Base-by-base conservation (phyloP, 2,797 vertebrate species). In the Sebastiscus albofasciatus region DNA sequence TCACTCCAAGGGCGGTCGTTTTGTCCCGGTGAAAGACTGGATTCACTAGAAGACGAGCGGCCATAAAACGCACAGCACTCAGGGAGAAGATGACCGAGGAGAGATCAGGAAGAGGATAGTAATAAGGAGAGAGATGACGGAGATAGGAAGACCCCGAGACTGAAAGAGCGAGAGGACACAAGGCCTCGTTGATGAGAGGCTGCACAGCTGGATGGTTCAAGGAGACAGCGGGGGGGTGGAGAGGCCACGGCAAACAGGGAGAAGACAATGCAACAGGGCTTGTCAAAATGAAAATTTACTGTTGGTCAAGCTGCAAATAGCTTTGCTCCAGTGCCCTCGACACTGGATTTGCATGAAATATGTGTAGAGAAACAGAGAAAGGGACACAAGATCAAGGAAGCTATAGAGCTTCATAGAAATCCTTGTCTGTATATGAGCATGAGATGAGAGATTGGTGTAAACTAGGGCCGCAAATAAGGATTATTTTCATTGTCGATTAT, bases 251-350 rank as follows among this genome's bases (percentile, higher is more conserved):
- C 70, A 36, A 67, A 64, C 71, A 9, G 79, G 59, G 60, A 55
- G 79, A 73, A 81, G 87, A 94, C 93, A 93, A 92, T 90, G 86
- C 71, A 81, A 82, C 67, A 31, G 33, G 84, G 72, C 89, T 92
- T 93, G 93, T 95, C 94, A 93, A 88, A 88, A 81, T 55, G 81
- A 67, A 65, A 91, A 95, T 95, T 94, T 95, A 96, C 87, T 83
- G 91, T 75, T 67, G 80, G 82, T 85, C 81, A 61, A 77, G 87
- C 90, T 87, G 88, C 79, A 83, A 91, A 90, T 91, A 91, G 89
- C 87, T 81, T 42, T 72, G 83, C 84, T 82, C 80, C 62, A 31
- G 58, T 80, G 85, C 87, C 88, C 79, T 83, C 68, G 1, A 80
- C 46, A 52, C 62, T 76, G 74, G 6, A 83, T 93, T 79, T 77